phyloP scores from a whole-genome alignment of 2,888 invertebrate genomes.

The Oscheius sp. region DNA sequence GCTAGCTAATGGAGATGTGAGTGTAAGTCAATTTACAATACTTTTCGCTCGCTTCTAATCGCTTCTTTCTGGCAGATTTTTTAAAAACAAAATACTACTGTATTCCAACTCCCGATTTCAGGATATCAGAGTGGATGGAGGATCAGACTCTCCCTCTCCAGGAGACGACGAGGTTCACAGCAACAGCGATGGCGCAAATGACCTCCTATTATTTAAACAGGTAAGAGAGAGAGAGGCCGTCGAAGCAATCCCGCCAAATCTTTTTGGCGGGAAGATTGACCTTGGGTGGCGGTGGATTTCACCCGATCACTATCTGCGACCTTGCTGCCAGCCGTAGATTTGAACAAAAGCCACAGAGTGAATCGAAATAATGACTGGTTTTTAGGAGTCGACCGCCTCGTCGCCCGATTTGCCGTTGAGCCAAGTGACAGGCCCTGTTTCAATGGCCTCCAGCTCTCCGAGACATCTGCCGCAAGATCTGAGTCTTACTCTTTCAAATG shows the following conservation, averaged over 20 bases:
- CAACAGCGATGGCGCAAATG: slow-evolving; percentile 48
- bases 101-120: slow-evolving; percentile 26
- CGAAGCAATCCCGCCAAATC: background rate
- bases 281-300: slow-evolving; percentile 17
- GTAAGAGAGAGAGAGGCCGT: background rate
- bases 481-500: slow-evolving; percentile 45
- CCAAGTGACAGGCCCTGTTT: slow-evolving; percentile 19
- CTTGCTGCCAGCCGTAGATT: no score
- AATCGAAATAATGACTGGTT: background rate
- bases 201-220: slow-evolving; percentile 27
- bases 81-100: no score
- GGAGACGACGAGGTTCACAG: slow-evolving; percentile 64
- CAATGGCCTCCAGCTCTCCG: slow-evolving; percentile 50
- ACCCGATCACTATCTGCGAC: slow-evolving; percentile 19
- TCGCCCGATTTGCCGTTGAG: slow-evolving; percentile 57
- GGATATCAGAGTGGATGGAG: slow-evolving; percentile 62
- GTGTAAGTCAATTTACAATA: no score
- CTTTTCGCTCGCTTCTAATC: no score
- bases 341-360: background rate
- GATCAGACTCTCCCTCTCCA: slow-evolving; percentile 66
- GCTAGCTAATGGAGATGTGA: slow-evolving; percentile 22
- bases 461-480: slow-evolving; percentile 37
- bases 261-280: slow-evolving; percentile 4
- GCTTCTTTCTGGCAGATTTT: no score
- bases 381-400: slow-evolving; percentile 60